Conservation (phyloP, 2,113 vertebrate species). For the Sceloporus tristichus region DNA sequence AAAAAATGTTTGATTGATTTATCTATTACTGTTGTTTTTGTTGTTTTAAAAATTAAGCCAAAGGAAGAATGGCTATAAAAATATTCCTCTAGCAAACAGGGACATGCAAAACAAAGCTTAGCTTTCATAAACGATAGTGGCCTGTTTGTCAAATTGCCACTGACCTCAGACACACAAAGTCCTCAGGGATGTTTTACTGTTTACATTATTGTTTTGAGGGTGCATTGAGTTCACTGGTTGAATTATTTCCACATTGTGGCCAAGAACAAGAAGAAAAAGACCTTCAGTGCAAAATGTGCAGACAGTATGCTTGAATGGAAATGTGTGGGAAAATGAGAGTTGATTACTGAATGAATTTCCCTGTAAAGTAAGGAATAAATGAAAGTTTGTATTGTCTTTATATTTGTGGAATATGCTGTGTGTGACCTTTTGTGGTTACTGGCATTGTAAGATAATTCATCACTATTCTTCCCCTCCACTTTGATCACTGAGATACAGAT, state of each 20-base stretch:
- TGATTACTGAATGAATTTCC: background rate
- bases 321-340: background rate
- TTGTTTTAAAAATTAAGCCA: background rate
- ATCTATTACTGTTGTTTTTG: background rate
- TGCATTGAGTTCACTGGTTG: slow-evolving; percentile 26
- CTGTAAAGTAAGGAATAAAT: background rate
- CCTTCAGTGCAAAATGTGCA: background rate
- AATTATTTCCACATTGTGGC: slow-evolving; percentile 39
- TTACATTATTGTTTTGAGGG: slow-evolving; percentile 16
- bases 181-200: slow-evolving; percentile 23
- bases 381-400: background rate
- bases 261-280: background rate
- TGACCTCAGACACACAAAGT: slow-evolving; percentile 53
- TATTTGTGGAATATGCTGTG: background rate
- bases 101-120: slow-evolving; percentile 56
- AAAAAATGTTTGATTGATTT: background rate
- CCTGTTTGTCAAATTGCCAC: slow-evolving; percentile 43
- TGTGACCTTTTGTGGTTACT: background rate
- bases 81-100: slow-evolving; percentile 15
- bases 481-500: too few species aligned
- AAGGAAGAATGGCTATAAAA: background rate
- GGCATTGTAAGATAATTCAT: background rate
- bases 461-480: background rate
- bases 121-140: slow-evolving; percentile 44
- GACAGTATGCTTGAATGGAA: background rate